A percentile compares a stretch with the other conserved stretches of the same genome.
phyloP scores from a whole-genome alignment of 2,888 invertebrate species.

The Ceratothoa steindachneri region DNA sequence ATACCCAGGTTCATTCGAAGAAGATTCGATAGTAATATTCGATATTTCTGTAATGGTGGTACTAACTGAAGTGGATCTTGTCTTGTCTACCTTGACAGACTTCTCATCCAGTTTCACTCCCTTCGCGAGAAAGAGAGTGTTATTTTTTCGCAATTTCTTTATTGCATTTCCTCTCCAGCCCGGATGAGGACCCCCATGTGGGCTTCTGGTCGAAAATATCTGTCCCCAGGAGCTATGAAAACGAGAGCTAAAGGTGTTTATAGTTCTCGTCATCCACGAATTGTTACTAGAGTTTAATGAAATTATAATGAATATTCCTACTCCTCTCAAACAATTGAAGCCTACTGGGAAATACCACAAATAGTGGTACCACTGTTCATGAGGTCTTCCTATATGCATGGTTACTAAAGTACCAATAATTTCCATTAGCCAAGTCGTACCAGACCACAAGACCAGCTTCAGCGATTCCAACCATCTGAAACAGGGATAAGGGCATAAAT shows the following conservation, averaged over 20 bases:
- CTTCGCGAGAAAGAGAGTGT: neutral
- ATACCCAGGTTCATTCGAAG: neutral
- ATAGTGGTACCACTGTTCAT: constrained; percentile 42
- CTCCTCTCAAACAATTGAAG: constrained; percentile 35
- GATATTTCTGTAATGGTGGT: neutral
- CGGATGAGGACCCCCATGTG: neutral
- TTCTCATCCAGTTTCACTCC: neutral
- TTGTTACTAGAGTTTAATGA: constrained; percentile 32
- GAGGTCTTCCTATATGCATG: constrained; percentile 22
- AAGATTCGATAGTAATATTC: neutral
- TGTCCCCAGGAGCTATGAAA: neutral
- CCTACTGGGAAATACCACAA: constrained; percentile 40
- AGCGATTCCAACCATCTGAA: constrained; percentile 38
- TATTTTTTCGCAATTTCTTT: neutral
- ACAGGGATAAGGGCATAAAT: neutral
- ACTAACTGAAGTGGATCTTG: neutral
- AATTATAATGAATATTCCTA: constrained; percentile 40
- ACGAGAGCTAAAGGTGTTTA: neutral
- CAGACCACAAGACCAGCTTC: constrained; percentile 43
- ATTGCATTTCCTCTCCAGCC: neutral
- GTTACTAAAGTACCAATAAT: constrained; percentile 28
- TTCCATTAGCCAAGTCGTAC: constrained; percentile 40
- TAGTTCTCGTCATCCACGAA: constrained; percentile 10
- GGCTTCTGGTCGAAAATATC: neutral
- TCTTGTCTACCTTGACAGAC: neutral